phyloP scores from a whole-genome alignment of 2,797 vertebrate genomes.

The Phoeniculus purpureus region DNA sequence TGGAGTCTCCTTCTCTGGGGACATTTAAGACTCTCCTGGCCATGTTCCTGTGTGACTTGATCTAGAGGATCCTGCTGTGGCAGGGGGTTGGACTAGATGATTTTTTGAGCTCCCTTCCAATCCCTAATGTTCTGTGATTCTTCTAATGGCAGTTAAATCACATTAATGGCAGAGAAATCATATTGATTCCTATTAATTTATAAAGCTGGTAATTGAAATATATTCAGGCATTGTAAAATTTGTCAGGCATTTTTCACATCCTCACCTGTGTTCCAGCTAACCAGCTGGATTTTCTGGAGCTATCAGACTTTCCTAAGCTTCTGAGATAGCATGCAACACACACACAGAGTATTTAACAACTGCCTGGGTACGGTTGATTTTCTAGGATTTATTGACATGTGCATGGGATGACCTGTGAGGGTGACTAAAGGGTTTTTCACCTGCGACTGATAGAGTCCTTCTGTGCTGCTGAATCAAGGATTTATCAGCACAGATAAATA shows the following conservation, averaged over 20 bases:
- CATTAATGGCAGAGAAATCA: neutral
- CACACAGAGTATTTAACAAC: neutral
- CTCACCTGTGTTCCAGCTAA: neutral
- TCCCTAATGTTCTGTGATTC: neutral
- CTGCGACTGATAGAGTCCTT: constrained; percentile 3
- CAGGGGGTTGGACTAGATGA: too few species aligned
- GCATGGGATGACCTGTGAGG: neutral
- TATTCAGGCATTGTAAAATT: neutral
- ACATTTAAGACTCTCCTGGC: too few species aligned
- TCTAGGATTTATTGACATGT: neutral
- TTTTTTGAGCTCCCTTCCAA: too few species aligned
- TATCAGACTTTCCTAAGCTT: neutral
- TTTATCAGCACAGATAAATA: too few species aligned
- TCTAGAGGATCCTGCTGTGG: too few species aligned
- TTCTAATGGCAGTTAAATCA: neutral
- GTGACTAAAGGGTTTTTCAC: neutral
- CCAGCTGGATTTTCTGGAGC: neutral
- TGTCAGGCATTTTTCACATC: neutral
- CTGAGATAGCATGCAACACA: neutral
- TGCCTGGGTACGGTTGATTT: neutral
- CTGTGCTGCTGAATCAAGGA: too few species aligned
- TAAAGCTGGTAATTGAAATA: neutral
- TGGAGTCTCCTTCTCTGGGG: too few species aligned
- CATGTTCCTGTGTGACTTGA: too few species aligned
- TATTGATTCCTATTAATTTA: neutral